phyloP scores from a whole-genome alignment of 2,888 invertebrate species.

The Epirrhoe alternata region DNA sequence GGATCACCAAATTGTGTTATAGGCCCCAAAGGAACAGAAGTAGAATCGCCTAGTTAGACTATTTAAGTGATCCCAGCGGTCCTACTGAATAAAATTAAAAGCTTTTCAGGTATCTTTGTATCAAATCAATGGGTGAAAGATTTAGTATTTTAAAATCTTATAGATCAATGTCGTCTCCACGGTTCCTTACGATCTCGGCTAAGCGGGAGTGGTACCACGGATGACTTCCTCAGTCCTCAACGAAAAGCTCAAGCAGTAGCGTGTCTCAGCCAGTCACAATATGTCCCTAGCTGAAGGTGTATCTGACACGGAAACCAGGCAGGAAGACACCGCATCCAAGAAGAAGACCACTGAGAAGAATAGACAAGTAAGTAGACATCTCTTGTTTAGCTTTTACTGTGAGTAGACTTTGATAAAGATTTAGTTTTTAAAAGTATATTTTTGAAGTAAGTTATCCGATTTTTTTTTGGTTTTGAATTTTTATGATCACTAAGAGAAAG shows the following conservation, averaged over 20 bases:
- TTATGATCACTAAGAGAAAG: too few species aligned
- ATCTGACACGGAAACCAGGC: slow-evolving; percentile 69
- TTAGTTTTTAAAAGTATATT: too few species aligned
- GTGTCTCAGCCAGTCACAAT: slow-evolving; percentile 68
- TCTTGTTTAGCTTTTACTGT: too few species aligned
- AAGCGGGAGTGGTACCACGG: slow-evolving; percentile 70
- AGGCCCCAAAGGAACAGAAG: too few species aligned
- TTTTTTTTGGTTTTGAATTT: too few species aligned
- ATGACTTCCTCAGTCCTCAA: slow-evolving; percentile 63
- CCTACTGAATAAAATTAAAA: too few species aligned
- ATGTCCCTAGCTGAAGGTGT: slow-evolving; percentile 81
- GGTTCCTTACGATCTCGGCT: slow-evolving; percentile 22
- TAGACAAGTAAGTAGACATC: slow-evolving; percentile 13
- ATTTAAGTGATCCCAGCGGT: too few species aligned
- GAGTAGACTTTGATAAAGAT: too few species aligned
- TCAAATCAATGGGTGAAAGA: not conserved
- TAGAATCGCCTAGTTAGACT: too few species aligned
- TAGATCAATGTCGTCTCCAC: slow-evolving; percentile 52
- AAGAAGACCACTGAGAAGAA: slow-evolving; percentile 22
- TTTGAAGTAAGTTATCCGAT: too few species aligned
- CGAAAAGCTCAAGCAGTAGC: slow-evolving; percentile 64
- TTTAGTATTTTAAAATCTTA: not conserved
- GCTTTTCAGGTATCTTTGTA: too few species aligned
- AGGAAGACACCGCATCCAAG: slow-evolving; percentile 47
- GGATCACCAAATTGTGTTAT: too few species aligned